These are phyloP conservation scores for Rosalia funebris DNA, from an alignment of 2,888 invertebrate genomes.

Conservation along the genomic window DNA sequence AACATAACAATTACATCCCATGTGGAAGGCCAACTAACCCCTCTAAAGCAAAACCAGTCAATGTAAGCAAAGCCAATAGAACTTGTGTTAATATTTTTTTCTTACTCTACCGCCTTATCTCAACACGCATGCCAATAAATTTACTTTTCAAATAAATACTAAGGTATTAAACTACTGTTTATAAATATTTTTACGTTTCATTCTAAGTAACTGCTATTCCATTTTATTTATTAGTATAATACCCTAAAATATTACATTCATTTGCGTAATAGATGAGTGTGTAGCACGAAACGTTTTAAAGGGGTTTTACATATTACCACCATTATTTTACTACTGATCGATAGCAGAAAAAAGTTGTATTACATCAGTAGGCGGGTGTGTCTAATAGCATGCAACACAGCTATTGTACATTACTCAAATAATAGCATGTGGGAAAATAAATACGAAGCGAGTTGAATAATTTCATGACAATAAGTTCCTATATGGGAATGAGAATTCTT, in stretches of 20 bases:
- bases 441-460: too few relatives aligned
- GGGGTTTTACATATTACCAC: constrained; percentile 16
- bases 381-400: neutral
- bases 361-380: neutral
- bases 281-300: constrained; percentile 13
- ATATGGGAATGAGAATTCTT: too few relatives aligned
- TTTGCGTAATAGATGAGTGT: constrained; percentile 17
- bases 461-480: too few relatives aligned
- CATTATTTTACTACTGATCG: constrained; percentile 10
- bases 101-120: constrained; percentile 13
- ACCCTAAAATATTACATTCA: constrained; percentile 24
- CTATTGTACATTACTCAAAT: too few relatives aligned
- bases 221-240: constrained; percentile 26
- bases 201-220: constrained; percentile 18
- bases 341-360: constrained; percentile 3
- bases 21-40: neutral
- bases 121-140: constrained; percentile 16
- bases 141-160: constrained; percentile 1
- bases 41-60: too few relatives aligned
- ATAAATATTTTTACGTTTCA: constrained; percentile 25
- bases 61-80: too few relatives aligned
- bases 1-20: neutral
- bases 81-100: constrained; percentile 3
- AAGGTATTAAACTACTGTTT: constrained; percentile 17
- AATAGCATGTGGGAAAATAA: too few relatives aligned